These are phyloP conservation scores for Crotalus viridis DNA, from an alignment of 2,113 vertebrate genomes.

Conservation along the genomic window DNA sequence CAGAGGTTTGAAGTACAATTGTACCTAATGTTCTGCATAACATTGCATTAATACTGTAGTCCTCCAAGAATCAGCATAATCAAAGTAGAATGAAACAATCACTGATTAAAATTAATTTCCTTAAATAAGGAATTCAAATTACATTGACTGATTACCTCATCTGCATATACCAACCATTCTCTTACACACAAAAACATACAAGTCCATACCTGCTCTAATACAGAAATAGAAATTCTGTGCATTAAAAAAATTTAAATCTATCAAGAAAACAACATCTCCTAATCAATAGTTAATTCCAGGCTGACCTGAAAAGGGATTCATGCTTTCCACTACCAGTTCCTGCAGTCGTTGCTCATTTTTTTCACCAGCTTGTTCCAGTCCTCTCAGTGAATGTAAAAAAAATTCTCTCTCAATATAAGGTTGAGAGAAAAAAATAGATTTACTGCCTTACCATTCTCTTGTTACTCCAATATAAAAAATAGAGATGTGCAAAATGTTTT, in stretches of 20 bases:
- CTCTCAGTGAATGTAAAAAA: background rate
- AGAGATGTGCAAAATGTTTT: background rate
- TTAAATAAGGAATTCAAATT: background rate
- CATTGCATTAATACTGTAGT: background rate
- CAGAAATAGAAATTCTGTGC: background rate
- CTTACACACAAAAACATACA: background rate
- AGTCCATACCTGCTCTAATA: background rate
- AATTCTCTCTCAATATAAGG: background rate
- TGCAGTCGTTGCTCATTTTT: background rate
- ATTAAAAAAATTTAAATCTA: background rate
- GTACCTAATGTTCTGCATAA: background rate
- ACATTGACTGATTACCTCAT: background rate
- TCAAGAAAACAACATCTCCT: background rate
- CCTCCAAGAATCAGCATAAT: background rate
- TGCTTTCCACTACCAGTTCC: background rate
- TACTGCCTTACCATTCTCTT: background rate
- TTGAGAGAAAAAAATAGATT: background rate
- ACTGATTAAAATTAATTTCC: background rate
- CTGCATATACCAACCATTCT: background rate
- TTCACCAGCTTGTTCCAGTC: background rate
- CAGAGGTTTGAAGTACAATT: background rate
- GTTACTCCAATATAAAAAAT: background rate
- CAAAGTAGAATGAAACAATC: constrained; percentile 2
- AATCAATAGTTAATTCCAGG: background rate
- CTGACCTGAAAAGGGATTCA: background rate